Base-by-base conservation (phyloP, 1,140 invertebrate genomes). In the Trichomalopsis sarcophagae region DNA sequence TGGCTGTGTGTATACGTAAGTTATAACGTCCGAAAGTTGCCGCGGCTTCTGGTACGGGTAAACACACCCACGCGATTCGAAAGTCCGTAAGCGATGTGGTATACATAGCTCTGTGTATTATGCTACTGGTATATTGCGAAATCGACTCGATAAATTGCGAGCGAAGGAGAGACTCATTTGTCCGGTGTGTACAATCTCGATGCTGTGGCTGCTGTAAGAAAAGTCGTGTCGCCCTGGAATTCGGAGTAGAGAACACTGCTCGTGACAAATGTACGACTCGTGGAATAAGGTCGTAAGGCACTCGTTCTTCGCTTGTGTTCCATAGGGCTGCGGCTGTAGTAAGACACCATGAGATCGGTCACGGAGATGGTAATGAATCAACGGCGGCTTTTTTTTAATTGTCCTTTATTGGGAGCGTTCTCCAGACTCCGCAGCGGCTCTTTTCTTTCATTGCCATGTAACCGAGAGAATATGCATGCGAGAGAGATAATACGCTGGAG, bases 151-250 rank as follows among this genome's bases (percentile, higher is more conserved):
- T 81, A 71, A 81, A 81, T 81, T 81, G 36, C 79, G n/a, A 44
- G 62, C 68, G 79, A 81, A 81, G 79, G 79, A 81, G 62, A 81
- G 66, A 55, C 36, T 68, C 77, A 66, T 66, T 79, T 14, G 77
- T 23, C 17, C 76, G 76, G 47, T 30, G 36, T 14, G 23, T 23
- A 14, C 27, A 27, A 27, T 4, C 23, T 11, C 30, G 36, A 75
- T 13, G 73, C 73, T 33, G 5, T 36, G 17, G 11, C 6, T 7
- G 30, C 27, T 27, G 14, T 75, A n/a, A 36, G 30, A 75, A 40
- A 75, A 40, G 73, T n/a, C 69, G 11, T 75, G 40, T 75, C 36
- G 73, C 21, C 23, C 4, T 23, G 69, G 30, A 40, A 27, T 50
- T 13, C 75, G 75, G 75, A 77, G 50, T 77, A 50, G 23, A n/a